These are phyloP conservation scores for Apis mellifera DNA, from an alignment of 1,140 invertebrate species.

Conservation along the genomic window Amel_HAv3.1 CM009945.2:3275501-3276000, in stretches of 20 bases:
- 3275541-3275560: background rate
- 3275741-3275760: constrained; percentile 29
- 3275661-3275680: constrained; percentile 18
- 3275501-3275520: constrained; percentile 53
- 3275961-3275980: constrained; percentile 24
- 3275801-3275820: constrained; percentile 42
- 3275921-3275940: constrained; percentile 20
- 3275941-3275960: constrained; percentile 47
- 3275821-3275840: constrained; percentile 45
- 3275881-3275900: constrained; percentile 58
- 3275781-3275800: constrained; percentile 47
- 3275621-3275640: constrained; percentile 9
- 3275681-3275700: constrained; percentile 36
- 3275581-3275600: constrained; percentile 1
- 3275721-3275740: constrained; percentile 10
- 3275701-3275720: constrained; percentile 37
- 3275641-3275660: constrained; percentile 10
- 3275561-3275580: constrained; percentile 29
- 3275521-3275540: constrained; percentile 55
- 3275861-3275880: constrained; percentile 44
- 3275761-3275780: constrained; percentile 53
- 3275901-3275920: constrained; percentile 36
- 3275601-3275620: constrained; percentile 8
- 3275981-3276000: constrained; percentile 18
- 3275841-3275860: constrained; percentile 31